These are phyloP conservation scores for Anorthoa munda DNA, from an alignment of 2,888 invertebrate genomes.

Conservation along the genomic window DNA sequence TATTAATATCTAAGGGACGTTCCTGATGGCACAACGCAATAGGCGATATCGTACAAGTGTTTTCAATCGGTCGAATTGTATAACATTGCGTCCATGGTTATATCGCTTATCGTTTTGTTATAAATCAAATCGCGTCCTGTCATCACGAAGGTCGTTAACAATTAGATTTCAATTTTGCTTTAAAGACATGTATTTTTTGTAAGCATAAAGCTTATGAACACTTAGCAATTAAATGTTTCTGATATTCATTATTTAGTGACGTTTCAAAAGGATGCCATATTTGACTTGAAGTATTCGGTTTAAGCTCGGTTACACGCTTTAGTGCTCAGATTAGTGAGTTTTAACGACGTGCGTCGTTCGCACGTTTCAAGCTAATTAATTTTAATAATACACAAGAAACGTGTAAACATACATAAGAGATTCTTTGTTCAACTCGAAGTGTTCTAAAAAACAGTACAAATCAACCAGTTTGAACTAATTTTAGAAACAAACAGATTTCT, in stretches of 20 bases:
- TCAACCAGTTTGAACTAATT: constrained; percentile 45
- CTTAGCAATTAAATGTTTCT: constrained; percentile 20
- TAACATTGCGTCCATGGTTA: too few relatives aligned
- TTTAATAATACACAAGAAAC: constrained; percentile 17
- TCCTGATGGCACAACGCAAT: too few relatives aligned
- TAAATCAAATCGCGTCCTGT: too few relatives aligned
- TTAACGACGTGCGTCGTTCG: background rate
- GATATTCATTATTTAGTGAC: constrained; percentile 16
- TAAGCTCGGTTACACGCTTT: background rate
- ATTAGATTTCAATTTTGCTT: constrained; percentile 16
- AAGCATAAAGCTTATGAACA: constrained; percentile 19
- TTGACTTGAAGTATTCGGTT: constrained; percentile 1
- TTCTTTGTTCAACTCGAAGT: constrained; percentile 16
- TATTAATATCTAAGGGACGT: constrained; percentile 2
- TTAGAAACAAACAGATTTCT: constrained; percentile 46
- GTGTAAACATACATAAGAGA: constrained; percentile 15
- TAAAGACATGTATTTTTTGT: constrained; percentile 10
- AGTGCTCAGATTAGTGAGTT: background rate
- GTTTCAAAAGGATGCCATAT: background rate
- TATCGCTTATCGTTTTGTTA: too few relatives aligned
- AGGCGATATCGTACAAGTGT: too few relatives aligned
- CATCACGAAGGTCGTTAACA: background rate
- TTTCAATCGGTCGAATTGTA: too few relatives aligned
- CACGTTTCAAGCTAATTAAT: constrained; percentile 13
- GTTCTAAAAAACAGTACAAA: constrained; percentile 28